Percentiles rank a stretch among this genome's conserved stretches.
Evolutionary conservation across 2,797 vertebrate species (phyloP).

Genomic region (Protonibea diacanthus): DNA sequence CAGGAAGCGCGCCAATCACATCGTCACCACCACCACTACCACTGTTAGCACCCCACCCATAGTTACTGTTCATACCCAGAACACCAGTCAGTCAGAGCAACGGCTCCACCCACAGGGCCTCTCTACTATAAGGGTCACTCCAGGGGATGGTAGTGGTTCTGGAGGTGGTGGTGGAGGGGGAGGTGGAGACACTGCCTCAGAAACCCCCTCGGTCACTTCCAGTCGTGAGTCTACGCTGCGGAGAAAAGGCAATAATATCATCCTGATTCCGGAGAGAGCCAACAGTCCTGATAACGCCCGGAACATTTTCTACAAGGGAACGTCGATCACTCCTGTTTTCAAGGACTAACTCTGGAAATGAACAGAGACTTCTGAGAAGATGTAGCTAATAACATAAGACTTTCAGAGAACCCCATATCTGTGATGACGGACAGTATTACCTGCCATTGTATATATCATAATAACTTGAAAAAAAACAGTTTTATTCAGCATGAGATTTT

Average conservation of each 20-base stretch:
- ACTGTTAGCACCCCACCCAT: constrained; percentile 72
- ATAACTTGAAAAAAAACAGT: constrained; percentile 55
- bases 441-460: constrained; percentile 73
- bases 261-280: constrained; percentile 95
- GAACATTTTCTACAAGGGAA: constrained; percentile 99
- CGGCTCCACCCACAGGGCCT: constrained; percentile 87
- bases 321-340: constrained; percentile 91
- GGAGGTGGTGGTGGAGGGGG: constrained; percentile 56
- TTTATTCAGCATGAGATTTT: constrained; percentile 81
- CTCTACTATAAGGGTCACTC: constrained; percentile 95
- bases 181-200: constrained; percentile 85
- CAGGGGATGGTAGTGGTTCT: constrained; percentile 87
- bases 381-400: constrained; percentile 28
- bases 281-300: constrained; percentile 95
- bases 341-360: constrained; percentile 84
- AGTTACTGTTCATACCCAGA: constrained; percentile 84
- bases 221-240: constrained; percentile 94
- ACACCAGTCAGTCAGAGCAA: constrained; percentile 78
- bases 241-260: constrained; percentile 92
- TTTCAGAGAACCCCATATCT: constrained; percentile 53
- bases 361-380: constrained; percentile 13
- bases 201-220: constrained; percentile 91
- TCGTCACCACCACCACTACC: constrained; percentile 66
- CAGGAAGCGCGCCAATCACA: constrained; percentile 88
- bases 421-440: constrained; percentile 72